Evolutionary conservation across 2,888 invertebrate genomes (phyloP), one percentile per base, ranked within the genome.

Genomic region (Sphaerophoria rueppellii): DNA sequence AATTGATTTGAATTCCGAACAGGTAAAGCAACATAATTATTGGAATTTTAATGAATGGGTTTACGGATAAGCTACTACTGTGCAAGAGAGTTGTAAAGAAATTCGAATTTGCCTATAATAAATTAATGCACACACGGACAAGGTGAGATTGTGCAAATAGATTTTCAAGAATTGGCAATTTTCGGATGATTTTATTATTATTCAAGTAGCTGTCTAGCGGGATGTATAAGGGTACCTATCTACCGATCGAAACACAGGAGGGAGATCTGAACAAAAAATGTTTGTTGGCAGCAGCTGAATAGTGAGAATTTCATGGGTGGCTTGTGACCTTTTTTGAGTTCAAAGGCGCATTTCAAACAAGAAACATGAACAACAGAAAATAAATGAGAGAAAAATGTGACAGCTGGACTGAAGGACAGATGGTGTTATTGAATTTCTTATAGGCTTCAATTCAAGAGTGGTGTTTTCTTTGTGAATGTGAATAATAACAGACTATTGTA

Each of bases 21-120:
- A 65, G 55, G 34, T 50, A 69, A 43, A 60, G 76, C 34, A 81
- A 48, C 50, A 73, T 72, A 73, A 70, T 80, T 61, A 73, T 77
- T 77, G 55, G 67, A 77, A 77, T 69, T 82, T 67, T 35, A 61
- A 61, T 43, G 77, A 82, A 73, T 63, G 72, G 54, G 24, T 24
- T 24, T 24, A 24, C 24, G 24, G 24, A 71, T 65, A 43, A 60
- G 7, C 60, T 24, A 81, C 76, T 81, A 76, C 71, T 81, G 76
- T 76, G 50, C n/a, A 40, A 77, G 24, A 24, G 24, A 2, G 40
- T 71, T 55, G 35, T 43, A 58, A 35, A 16, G 37, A 37, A 71
- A 48, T 54, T 37, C 34, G 12, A 54, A 73, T 60, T 69, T 74
- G 58, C 69, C 58, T 76, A 54, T 16, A 40, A 60, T 54, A 40